These are phyloP conservation scores for Psix sp. DNA, from an alignment of 1,140 invertebrate species.

Conservation along the genomic window DNA sequence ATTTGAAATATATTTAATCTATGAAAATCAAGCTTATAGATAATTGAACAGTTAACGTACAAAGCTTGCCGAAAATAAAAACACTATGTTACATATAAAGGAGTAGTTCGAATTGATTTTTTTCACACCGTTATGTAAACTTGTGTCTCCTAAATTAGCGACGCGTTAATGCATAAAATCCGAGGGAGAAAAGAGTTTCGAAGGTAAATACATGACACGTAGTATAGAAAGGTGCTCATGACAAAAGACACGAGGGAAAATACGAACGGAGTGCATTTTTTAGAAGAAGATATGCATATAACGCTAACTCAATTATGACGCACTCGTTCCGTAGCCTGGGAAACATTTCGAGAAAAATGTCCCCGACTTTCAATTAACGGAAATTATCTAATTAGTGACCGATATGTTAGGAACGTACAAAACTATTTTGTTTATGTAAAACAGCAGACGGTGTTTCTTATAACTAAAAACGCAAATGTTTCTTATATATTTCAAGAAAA, in stretches of 20 bases:
- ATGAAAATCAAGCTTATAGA: too few species aligned
- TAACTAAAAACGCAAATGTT: conserved; percentile 21
- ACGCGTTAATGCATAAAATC: conserved; percentile 53
- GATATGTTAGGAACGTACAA: conserved; percentile 55
- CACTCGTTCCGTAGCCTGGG: conserved; percentile 74
- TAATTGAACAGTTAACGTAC: too few species aligned
- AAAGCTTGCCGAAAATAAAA: neutral
- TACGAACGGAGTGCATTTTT: conserved; percentile 35
- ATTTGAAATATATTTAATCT: too few species aligned
- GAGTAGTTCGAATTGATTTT: conserved; percentile 26
- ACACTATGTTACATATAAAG: neutral
- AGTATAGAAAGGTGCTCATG: conserved; percentile 31
- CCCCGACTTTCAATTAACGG: conserved; percentile 74
- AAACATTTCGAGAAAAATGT: conserved; percentile 73
- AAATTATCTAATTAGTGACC: conserved; percentile 76
- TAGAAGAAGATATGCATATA: conserved; percentile 60
- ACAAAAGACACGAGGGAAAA: conserved; percentile 48
- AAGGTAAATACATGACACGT: conserved; percentile 26
- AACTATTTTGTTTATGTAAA: conserved; percentile 21
- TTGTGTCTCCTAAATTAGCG: conserved; percentile 51
- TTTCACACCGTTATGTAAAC: conserved; percentile 45
- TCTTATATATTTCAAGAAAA: conserved; percentile 28
- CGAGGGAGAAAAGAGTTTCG: conserved; percentile 41
- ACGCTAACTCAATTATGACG: conserved; percentile 77
- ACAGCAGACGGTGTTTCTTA: conserved; percentile 5